Conservation (phyloP, 1,140 invertebrate species). For the Oncopodura yosiiana region DNA sequence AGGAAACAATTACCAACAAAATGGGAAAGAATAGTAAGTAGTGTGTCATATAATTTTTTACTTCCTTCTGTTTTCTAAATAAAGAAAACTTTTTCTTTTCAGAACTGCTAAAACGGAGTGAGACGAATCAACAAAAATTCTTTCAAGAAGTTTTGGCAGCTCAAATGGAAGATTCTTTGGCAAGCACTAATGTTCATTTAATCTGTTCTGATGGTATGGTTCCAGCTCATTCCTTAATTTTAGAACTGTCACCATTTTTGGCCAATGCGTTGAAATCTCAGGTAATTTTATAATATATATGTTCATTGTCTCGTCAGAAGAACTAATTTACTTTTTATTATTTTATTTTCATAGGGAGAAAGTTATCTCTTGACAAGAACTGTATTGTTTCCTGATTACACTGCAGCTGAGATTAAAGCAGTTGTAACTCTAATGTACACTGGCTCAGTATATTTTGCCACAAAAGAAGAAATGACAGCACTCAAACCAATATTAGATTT, state of each 20-base stretch:
- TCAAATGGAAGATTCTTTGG: not conserved
- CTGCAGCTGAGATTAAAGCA: not conserved
- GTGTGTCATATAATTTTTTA: too few relatives aligned
- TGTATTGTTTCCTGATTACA: not conserved
- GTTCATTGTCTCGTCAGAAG: not conserved
- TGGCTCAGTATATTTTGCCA: not conserved
- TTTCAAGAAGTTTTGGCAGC: not conserved
- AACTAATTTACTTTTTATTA: not conserved
- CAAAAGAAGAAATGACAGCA: not conserved
- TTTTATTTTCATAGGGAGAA: too few relatives aligned
- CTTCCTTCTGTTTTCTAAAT: too few relatives aligned
- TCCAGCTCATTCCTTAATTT: constrained; percentile 12
- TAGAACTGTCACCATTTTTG: constrained; percentile 9
- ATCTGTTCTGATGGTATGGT: constrained; percentile 18
- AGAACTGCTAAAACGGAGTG: not conserved
- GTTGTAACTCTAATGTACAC: constrained; percentile 1
- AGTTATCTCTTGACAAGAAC: too few relatives aligned
- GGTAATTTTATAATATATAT: not conserved
- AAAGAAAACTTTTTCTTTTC: too few relatives aligned
- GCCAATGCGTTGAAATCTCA: constrained; percentile 2
- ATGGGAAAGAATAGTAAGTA: too few relatives aligned
- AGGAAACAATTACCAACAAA: too few relatives aligned
- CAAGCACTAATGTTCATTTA: constrained; percentile 7
- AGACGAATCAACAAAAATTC: not conserved
- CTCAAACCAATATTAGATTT: not conserved